These are phyloP conservation scores for Rhegmatorhina hoffmannsi DNA, from an alignment of 2,113 vertebrate genomes.

Conservation along the genomic window DNA sequence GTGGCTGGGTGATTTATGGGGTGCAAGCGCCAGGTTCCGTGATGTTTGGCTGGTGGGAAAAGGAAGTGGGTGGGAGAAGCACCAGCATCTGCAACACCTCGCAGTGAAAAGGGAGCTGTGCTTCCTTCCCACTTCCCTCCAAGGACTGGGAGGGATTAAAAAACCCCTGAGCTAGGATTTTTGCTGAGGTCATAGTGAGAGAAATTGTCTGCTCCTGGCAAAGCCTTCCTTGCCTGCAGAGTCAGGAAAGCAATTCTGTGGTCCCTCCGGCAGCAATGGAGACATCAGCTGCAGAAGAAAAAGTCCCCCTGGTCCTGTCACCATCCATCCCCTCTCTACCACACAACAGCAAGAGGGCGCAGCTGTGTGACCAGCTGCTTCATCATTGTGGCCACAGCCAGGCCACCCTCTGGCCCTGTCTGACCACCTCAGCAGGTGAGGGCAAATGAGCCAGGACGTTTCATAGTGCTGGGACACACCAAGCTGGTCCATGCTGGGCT, in stretches of 20 bases:
- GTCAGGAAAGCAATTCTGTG: accelerated
- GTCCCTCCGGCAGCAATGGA: accelerated
- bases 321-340: background rate
- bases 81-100: conserved; percentile 7
- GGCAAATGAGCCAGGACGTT: accelerated
- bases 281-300: background rate
- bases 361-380: accelerated
- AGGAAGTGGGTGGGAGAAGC: conserved; percentile 1
- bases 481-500: background rate
- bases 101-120: background rate
- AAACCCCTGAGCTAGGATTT: conserved; percentile 10
- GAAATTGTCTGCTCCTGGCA: background rate
- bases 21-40: background rate
- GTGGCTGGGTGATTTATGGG: background rate
- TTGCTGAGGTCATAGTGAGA: background rate
- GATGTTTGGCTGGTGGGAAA: conserved; percentile 1
- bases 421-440: background rate
- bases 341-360: accelerated
- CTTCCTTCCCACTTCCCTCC: conserved; percentile 13
- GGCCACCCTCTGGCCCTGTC: background rate
- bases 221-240: background rate
- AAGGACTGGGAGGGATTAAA: background rate
- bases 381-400: accelerated
- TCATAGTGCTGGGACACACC: background rate
- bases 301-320: background rate